Conservation (phyloP, 2,888 invertebrate species). For the Melitaea athalia region DNA sequence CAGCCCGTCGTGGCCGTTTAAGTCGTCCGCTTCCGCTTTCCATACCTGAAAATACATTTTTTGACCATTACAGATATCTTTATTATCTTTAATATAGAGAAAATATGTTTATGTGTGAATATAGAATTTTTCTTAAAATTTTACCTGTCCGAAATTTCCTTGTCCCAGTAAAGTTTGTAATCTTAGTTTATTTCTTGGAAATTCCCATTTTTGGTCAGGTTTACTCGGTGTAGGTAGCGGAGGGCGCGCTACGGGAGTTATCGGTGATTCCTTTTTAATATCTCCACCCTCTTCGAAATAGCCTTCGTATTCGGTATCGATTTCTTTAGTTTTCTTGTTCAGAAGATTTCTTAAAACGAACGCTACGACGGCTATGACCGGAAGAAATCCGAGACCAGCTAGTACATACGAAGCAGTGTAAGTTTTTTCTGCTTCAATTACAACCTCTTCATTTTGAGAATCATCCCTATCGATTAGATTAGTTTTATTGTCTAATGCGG, state of each 20-base stretch:
- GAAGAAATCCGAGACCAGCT: slow-evolving; percentile 83
- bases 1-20: slow-evolving; percentile 88
- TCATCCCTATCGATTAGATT: slow-evolving; percentile 49
- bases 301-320: slow-evolving; percentile 83
- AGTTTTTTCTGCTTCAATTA: slow-evolving; percentile 82
- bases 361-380: slow-evolving; percentile 81
- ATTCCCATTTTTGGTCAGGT: slow-evolving; percentile 87
- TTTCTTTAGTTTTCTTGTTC: slow-evolving; percentile 79
- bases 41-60: slow-evolving; percentile 82
- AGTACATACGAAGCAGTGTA: slow-evolving; percentile 84
- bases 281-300: slow-evolving; percentile 83
- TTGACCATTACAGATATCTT: too few species aligned
- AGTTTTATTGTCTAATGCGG: slow-evolving; percentile 50
- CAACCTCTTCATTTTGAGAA: slow-evolving; percentile 76
- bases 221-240: slow-evolving; percentile 78
- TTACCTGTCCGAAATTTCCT: slow-evolving; percentile 91
- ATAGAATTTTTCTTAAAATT: slow-evolving; percentile 4
- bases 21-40: slow-evolving; percentile 92
- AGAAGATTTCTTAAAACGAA: slow-evolving; percentile 81
- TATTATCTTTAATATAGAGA: neutral
- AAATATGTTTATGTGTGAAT: too few species aligned
- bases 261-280: slow-evolving; percentile 76
- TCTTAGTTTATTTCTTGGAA: slow-evolving; percentile 88
- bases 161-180: slow-evolving; percentile 91
- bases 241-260: slow-evolving; percentile 81